Evolutionary conservation across 1,140 invertebrate species (phyloP).

Genomic region (Drosophila asahinai): DNA sequence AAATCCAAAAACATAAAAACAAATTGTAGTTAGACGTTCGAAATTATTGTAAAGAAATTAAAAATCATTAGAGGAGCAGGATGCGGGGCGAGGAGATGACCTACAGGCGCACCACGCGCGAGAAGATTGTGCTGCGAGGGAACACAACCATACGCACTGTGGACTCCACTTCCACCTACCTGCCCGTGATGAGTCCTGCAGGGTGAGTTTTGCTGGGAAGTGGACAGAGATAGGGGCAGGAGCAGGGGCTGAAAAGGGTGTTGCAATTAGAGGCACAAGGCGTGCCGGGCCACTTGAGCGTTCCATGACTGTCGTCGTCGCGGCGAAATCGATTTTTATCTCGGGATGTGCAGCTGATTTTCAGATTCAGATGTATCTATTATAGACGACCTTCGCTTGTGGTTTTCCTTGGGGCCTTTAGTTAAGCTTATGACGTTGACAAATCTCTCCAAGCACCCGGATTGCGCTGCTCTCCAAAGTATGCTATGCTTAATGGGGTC

Average conservation of each 20-base stretch:
- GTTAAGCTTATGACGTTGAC: constrained; percentile 32
- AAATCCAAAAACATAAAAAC: constrained; percentile 15
- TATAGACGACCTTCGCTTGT: constrained; percentile 59
- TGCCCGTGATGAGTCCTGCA: constrained; percentile 65
- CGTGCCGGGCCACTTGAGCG: constrained; percentile 59
- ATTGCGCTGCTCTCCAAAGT: constrained; percentile 16
- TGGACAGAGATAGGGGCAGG: neutral
- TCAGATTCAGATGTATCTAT: constrained; percentile 32
- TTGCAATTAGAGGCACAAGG: constrained; percentile 16
- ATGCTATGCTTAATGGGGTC: constrained; percentile 15
- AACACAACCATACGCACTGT: constrained; percentile 83
- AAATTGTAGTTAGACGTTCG: constrained; percentile 27
- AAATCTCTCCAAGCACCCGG: constrained; percentile 35
- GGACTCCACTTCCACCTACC: constrained; percentile 83
- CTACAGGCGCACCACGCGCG: constrained; percentile 80
- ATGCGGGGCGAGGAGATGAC: constrained; percentile 81
- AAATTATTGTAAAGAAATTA: constrained; percentile 13
- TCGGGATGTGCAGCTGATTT: constrained; percentile 71
- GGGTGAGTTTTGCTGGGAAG: constrained; percentile 56
- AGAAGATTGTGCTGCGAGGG: constrained; percentile 82
- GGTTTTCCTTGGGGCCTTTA: constrained; percentile 22
- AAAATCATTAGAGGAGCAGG: constrained; percentile 16
- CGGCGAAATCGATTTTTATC: constrained; percentile 75
- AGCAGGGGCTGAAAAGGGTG: neutral
- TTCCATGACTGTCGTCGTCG: constrained; percentile 44